Conservation (phyloP, 2,113 vertebrate species). For the Seriola aureovittata region DNA sequence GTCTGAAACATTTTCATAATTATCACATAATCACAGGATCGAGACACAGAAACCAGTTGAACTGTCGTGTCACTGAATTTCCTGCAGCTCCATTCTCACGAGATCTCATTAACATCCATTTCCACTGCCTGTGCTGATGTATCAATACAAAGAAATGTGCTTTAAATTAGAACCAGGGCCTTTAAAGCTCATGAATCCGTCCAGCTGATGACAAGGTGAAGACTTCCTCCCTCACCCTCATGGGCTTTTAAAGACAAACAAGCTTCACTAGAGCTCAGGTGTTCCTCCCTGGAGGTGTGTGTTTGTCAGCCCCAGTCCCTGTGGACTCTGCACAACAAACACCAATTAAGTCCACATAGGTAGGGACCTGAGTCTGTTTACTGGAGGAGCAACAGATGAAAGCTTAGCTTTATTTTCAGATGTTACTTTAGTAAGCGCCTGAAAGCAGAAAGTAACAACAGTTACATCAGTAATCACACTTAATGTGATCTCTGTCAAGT, state of each 20-base stretch:
- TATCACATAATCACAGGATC: background rate
- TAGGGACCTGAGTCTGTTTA: slow-evolving; percentile 3
- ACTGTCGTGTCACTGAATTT: slow-evolving; percentile 6
- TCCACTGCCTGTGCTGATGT: slow-evolving; percentile 12
- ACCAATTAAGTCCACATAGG: slow-evolving; percentile 63
- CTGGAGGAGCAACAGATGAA: background rate
- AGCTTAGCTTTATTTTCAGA: background rate
- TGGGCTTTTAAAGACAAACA: slow-evolving; percentile 75
- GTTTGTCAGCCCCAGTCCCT: slow-evolving; percentile 72
- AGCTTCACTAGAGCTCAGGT: slow-evolving; percentile 63
- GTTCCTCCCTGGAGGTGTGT: slow-evolving; percentile 55
- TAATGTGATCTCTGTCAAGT: background rate
- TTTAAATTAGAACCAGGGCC: slow-evolving; percentile 33
- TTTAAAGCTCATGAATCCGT: slow-evolving; percentile 35
- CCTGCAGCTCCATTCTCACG: slow-evolving; percentile 48
- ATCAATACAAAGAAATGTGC: slow-evolving; percentile 13
- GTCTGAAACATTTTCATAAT: background rate
- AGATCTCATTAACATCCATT: slow-evolving; percentile 71
- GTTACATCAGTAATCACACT: background rate
- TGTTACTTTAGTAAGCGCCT: background rate
- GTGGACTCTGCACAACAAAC: slow-evolving; percentile 45
- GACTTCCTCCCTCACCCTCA: slow-evolving; percentile 6
- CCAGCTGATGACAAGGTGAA: slow-evolving; percentile 24
- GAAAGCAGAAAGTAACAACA: background rate
- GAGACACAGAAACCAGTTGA: background rate